phyloP scores from a whole-genome alignment of 2,797 vertebrate species.

The Cottoperca gobio region DNA sequence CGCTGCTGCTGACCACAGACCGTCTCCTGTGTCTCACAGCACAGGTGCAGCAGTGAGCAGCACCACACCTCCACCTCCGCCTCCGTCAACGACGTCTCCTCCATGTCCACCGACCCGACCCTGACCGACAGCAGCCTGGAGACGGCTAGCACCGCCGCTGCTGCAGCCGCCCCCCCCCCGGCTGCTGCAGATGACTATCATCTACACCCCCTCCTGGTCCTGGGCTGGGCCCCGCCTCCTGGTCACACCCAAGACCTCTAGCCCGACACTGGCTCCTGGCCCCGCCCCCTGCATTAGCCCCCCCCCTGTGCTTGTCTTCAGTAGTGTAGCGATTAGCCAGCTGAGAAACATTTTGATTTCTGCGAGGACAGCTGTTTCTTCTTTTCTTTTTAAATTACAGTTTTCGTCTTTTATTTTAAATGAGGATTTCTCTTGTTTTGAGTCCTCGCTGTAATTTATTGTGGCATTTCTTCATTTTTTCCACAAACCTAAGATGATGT shows the following conservation, averaged over 20 bases:
- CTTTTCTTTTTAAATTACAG: slow-evolving; percentile 38
- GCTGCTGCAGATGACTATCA: slow-evolving; percentile 96
- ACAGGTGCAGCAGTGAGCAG: slow-evolving; percentile 97
- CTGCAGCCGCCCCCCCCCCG: slow-evolving; percentile 75
- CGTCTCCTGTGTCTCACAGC: slow-evolving; percentile 89
- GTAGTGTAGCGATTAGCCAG: slow-evolving; percentile 77
- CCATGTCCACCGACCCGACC: slow-evolving; percentile 90
- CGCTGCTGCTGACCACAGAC: slow-evolving; percentile 83
- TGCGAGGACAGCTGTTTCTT: slow-evolving; percentile 63
- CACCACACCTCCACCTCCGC: slow-evolving; percentile 79
- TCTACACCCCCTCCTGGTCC: slow-evolving; percentile 40
- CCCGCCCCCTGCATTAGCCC: slow-evolving; percentile 25
- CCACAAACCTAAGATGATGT: slow-evolving; percentile 74
- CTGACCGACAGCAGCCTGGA: slow-evolving; percentile 93
- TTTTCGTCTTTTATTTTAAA: slow-evolving; percentile 46
- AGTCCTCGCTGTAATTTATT: slow-evolving; percentile 83
- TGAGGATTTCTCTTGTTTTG: slow-evolving; percentile 55
- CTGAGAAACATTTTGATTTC: slow-evolving; percentile 64
- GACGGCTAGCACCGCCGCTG: slow-evolving; percentile 50
- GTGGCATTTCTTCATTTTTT: slow-evolving; percentile 66
- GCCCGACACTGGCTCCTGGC: slow-evolving; percentile 47
- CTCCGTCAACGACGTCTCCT: slow-evolving; percentile 88
- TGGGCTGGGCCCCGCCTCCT: slow-evolving; percentile 15
- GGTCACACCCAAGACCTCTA: slow-evolving; percentile 43
- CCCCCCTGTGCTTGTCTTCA: slow-evolving; percentile 70